Conservation (phyloP, 2,888 invertebrate species). For the Unio pictorum region DNA sequence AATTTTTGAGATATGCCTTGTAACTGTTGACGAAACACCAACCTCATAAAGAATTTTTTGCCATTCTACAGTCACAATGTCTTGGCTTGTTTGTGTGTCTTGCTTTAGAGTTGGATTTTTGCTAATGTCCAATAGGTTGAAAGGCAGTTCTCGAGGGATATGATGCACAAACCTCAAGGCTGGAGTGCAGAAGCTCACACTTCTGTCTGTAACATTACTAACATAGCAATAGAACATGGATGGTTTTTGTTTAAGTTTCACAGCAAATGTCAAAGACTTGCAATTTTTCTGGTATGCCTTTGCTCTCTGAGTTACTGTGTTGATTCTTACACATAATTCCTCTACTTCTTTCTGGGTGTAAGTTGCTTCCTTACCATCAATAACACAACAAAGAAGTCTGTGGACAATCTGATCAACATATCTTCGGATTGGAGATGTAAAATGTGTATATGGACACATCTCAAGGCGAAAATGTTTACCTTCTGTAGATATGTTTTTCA, state of each 20-base stretch:
- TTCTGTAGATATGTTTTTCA: not conserved
- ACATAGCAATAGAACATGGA: slow-evolving; percentile 26
- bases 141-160: slow-evolving; percentile 24
- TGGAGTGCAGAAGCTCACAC: slow-evolving; percentile 32
- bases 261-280: slow-evolving; percentile 24
- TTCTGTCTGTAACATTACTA: slow-evolving; percentile 28
- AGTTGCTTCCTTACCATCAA: slow-evolving; percentile 22
- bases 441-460: slow-evolving; percentile 34
- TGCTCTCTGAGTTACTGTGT: slow-evolving; percentile 29
- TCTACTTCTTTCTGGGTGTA: slow-evolving; percentile 30
- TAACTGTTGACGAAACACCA: too few species aligned
- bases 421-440: slow-evolving; percentile 46
- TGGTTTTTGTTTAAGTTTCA: slow-evolving; percentile 22
- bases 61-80: slow-evolving; percentile 30
- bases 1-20: not conserved
- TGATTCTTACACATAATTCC: slow-evolving; percentile 33
- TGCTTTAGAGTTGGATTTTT: too few species aligned
- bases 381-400: slow-evolving; percentile 31
- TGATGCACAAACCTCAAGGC: slow-evolving; percentile 22
- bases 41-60: slow-evolving; percentile 31
- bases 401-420: slow-evolving; percentile 40
- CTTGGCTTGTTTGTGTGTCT: slow-evolving; percentile 13
- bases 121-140: slow-evolving; percentile 32
- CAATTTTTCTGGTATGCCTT: slow-evolving; percentile 36
- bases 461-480: slow-evolving; percentile 27